Evolutionary conservation across 2,888 invertebrate genomes (phyloP), one percentile per base, ranked within the genome.

Genomic region (Pantelozetes paolii): DNA sequence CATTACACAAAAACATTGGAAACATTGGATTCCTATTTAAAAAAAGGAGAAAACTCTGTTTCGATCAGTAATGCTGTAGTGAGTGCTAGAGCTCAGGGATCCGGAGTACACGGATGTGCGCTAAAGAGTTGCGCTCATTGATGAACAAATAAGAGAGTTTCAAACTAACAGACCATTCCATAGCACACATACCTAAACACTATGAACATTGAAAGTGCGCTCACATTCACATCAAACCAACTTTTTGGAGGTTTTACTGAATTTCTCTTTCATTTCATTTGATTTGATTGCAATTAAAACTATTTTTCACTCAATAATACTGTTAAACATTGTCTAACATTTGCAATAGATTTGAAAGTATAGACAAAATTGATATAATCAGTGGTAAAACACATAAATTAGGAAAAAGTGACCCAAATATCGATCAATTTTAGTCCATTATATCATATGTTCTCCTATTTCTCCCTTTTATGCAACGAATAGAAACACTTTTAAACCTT

Each of bases 391-490:
- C 36, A 40, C 32, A 64, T 64, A 36, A 64, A 64, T 64, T n/a
- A 64, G 36, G 32, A 28, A 20, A 64, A 64, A 64, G 20, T 64
- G 64, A 64, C 64, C 64, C 64, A 64, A 64, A 64, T 64, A 64
- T 64, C 64, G 64, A 64, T 64, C 64, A 64, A 40, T n/a, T 64
- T 64, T n/a, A 32, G 40, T n/a, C n/a, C 64, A 64, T 64, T n/a
- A 32, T 64, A 64, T 64, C 59, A 5, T 8, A 36, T 36, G 36
- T 36, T 57, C 57, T 57, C 26, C 6, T 57, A 57, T 57, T 8
- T 40, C 64, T 28, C 9, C n/a, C 28, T 57, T 57, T 57, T 23
- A 57, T 57, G 23, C 11, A 28, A 57, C 57, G 57, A 28, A 28
- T 57, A 28, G 36, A 64, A 64, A 64, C 36, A 64, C 36, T 40